These are phyloP conservation scores for Lycocorax pyrrhopterus DNA, from an alignment of 2,113 vertebrate species.

Conservation along the genomic window DNA sequence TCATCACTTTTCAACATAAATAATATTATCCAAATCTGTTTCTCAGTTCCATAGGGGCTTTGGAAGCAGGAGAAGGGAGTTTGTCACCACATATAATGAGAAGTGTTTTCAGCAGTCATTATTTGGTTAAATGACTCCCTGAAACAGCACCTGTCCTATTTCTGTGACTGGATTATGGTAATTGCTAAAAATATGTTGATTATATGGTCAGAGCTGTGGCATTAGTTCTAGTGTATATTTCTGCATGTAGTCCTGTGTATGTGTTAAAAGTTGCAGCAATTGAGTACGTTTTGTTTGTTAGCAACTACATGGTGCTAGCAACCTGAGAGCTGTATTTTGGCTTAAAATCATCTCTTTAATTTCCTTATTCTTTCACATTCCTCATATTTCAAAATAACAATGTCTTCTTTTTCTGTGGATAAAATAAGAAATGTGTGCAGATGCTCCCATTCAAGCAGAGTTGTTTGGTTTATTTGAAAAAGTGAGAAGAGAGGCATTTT, in stretches of 20 bases:
- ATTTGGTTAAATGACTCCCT: background rate
- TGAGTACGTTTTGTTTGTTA: background rate
- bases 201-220: background rate
- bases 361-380: background rate
- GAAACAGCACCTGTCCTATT: background rate
- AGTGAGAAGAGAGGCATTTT: background rate
- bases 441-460: background rate
- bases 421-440: background rate
- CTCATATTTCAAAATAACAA: background rate
- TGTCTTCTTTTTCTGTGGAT: background rate
- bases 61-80: background rate
- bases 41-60: background rate
- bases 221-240: background rate
- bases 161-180: background rate
- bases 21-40: background rate
- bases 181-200: background rate
- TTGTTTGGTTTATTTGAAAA: background rate
- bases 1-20: background rate
- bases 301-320: background rate
- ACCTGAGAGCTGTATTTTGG: background rate
- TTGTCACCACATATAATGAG: background rate
- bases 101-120: background rate
- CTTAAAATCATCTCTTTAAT: background rate
- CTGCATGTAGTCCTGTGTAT: background rate
- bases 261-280: background rate